Conservation (phyloP, 2,113 vertebrate genomes). For the Cynoglossus semilaevis region DNA sequence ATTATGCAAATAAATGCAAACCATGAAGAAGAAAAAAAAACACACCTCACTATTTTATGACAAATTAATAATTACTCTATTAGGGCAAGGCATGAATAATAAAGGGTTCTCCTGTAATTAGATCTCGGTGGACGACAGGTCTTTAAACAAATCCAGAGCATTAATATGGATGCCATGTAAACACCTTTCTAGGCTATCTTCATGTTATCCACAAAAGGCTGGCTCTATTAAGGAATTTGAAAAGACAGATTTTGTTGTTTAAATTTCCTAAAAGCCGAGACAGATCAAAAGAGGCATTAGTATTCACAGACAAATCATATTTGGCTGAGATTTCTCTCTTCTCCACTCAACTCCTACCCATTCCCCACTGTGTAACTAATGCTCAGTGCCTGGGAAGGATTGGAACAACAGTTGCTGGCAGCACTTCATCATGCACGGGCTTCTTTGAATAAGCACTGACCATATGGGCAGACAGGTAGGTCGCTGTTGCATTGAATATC, state of each 20-base stretch:
- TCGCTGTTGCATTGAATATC: not conserved
- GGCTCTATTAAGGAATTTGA: constrained; percentile 71
- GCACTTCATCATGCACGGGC: constrained; percentile 59
- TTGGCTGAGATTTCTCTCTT: constrained; percentile 68
- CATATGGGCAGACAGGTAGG: constrained; percentile 51
- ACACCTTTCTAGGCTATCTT: constrained; percentile 71
- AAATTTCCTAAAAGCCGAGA: constrained; percentile 69
- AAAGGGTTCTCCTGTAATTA: constrained; percentile 62
- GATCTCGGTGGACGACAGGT: constrained; percentile 69
- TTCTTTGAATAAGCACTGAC: constrained; percentile 51
- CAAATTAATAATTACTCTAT: constrained; percentile 72
- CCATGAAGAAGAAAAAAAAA: constrained; percentile 39
- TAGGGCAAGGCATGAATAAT: constrained; percentile 71
- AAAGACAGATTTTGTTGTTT: constrained; percentile 72
- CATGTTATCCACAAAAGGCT: constrained; percentile 65
- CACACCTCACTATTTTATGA: constrained; percentile 54
- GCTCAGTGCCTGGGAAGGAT: constrained; percentile 56
- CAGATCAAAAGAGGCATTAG: constrained; percentile 75
- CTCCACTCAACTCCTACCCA: constrained; percentile 62
- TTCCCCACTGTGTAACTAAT: constrained; percentile 70
- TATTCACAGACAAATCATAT: constrained; percentile 73
- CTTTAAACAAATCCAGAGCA: constrained; percentile 68
- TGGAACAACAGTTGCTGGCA: constrained; percentile 65
- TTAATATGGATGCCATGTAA: constrained; percentile 70
- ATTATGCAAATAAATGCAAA: constrained; percentile 69